Percentiles rank a stretch among this genome's conserved stretches.
phyloP scores from a whole-genome alignment of 2,888 invertebrate genomes.

The Caenorhabditis sp. region DNA sequence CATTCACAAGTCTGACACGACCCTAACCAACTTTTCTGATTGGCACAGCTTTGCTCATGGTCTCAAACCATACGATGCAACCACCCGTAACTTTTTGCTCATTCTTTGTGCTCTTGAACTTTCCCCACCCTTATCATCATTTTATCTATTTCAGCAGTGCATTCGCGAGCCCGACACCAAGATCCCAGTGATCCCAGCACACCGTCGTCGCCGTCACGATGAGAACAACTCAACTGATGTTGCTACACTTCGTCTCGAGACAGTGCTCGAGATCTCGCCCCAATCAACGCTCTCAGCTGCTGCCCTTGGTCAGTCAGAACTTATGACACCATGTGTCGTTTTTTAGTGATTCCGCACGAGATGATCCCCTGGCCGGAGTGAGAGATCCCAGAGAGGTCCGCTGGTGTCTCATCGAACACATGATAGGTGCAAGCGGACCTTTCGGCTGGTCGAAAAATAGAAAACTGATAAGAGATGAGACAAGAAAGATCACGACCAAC shows the following conservation, averaged over 20 bases:
- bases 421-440: conserved; percentile 65
- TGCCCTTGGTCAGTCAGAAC: conserved; percentile 71
- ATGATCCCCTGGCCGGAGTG: too few species aligned
- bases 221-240: conserved; percentile 53
- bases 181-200: conserved; percentile 71
- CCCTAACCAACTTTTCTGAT: too few species aligned
- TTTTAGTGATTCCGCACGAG: conserved; percentile 41
- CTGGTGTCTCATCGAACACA: conserved; percentile 53
- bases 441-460: conserved; percentile 38
- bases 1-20: too few species aligned
- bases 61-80: too few species aligned
- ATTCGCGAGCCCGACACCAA: conserved; percentile 62
- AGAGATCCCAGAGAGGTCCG: conserved; percentile 17
- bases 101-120: background rate
- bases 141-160: conserved; percentile 65
- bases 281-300: conserved; percentile 72
- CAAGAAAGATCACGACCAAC: conserved; percentile 11
- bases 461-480: conserved; percentile 16
- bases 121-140: background rate
- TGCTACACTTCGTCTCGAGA: conserved; percentile 67
- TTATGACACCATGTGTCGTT: conserved; percentile 62
- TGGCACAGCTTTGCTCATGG: too few species aligned
- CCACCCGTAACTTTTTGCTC: background rate
- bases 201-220: conserved; percentile 62
- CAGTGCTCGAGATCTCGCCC: conserved; percentile 75